phyloP scores from a whole-genome alignment of 2,888 invertebrate species.

The Trichacis sp. region DNA sequence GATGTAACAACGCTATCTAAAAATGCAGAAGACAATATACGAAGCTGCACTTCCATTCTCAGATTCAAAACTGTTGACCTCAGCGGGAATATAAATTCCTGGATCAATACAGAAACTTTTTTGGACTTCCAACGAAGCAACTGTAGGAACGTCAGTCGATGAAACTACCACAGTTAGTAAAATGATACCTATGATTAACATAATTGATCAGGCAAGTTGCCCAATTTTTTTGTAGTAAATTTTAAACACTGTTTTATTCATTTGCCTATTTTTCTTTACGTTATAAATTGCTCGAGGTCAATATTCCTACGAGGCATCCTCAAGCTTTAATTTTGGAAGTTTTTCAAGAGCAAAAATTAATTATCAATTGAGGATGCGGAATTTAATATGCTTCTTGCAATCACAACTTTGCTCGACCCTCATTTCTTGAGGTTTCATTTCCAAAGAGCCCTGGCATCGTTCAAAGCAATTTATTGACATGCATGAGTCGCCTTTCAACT shows the following conservation, averaged over 20 bases:
- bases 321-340: not conserved
- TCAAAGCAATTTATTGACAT: no score
- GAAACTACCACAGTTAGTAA: constrained; percentile 15
- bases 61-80: constrained; percentile 10
- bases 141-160: constrained; percentile 13
- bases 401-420: constrained; percentile 13
- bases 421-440: no score
- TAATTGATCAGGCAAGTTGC: constrained; percentile 15
- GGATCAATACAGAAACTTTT: constrained; percentile 10
- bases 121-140: constrained; percentile 14
- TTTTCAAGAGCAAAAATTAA: constrained; percentile 11
- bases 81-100: constrained; percentile 15
- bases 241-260: no score
- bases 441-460: no score
- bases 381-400: constrained; percentile 12
- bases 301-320: no score
- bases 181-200: constrained; percentile 15
- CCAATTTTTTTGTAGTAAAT: no score
- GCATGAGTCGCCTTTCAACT: no score
- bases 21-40: no score
- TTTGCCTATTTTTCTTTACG: no score
- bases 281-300: no score
- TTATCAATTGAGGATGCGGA: constrained; percentile 11
- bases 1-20: no score
- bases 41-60: constrained; percentile 7